Evolutionary conservation across 2,797 vertebrate genomes (phyloP).

Genomic region (Enteromius trimaculatus): DNA sequence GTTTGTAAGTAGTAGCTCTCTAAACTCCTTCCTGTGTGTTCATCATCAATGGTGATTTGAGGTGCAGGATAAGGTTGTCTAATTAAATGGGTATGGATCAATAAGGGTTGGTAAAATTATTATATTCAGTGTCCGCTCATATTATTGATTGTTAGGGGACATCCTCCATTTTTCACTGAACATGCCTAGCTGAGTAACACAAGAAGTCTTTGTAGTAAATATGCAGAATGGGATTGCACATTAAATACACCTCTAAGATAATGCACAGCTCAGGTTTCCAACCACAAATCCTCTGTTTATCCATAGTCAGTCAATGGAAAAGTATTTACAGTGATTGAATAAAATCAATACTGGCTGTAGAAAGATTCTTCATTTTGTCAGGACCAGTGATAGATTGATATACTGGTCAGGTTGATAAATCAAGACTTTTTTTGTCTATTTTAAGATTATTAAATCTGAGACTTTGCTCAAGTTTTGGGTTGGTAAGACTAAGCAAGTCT

Average conservation of each 20-base stretch:
- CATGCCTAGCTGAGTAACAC: neutral
- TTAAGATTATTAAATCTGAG: neutral
- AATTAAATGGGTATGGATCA: slow-evolving; percentile 78
- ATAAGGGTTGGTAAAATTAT: slow-evolving; percentile 66
- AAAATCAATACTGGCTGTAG: slow-evolving; percentile 22
- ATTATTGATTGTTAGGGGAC: neutral
- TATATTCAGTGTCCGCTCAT: slow-evolving; percentile 54
- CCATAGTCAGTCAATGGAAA: slow-evolving; percentile 3
- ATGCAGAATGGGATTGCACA: slow-evolving; percentile 1
- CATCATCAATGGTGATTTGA: slow-evolving; percentile 66
- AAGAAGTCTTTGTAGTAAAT: neutral
- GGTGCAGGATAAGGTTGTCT: slow-evolving; percentile 66
- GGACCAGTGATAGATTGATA: neutral
- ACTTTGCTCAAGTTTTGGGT: neutral
- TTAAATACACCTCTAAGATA: slow-evolving; percentile 28
- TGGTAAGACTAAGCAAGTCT: neutral
- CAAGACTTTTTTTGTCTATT: neutral
- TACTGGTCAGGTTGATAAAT: neutral
- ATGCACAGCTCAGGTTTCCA: slow-evolving; percentile 42
- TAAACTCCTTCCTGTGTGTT: slow-evolving; percentile 69
- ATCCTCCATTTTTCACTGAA: neutral
- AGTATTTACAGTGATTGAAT: slow-evolving; percentile 22
- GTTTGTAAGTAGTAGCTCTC: slow-evolving; percentile 71
- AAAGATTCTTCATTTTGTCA: neutral
- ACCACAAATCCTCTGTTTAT: slow-evolving; percentile 35